phyloP scores from a whole-genome alignment of 2,113 vertebrate genomes.

The human region GRCh38 chr1:61266501-61267000 shows the following conservation, averaged over 20 bases:
- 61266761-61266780: background rate
- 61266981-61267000: background rate
- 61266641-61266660: too few relatives aligned
- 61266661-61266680: too few relatives aligned
- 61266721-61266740: conserved; percentile 26
- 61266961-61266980: background rate
- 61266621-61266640: too few relatives aligned
- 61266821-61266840: background rate
- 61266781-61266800: conserved; percentile 24
- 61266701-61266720: background rate
- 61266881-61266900: background rate
- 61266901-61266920: background rate
- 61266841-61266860: background rate
- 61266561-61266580: too few relatives aligned
- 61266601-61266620: too few relatives aligned
- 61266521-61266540: too few relatives aligned
- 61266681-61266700: too few relatives aligned
- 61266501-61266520: too few relatives aligned
- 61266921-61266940: background rate
- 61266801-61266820: conserved; percentile 9
- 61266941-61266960: background rate
- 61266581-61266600: too few relatives aligned
- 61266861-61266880: background rate
- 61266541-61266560: too few relatives aligned
- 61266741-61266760: background rate